Evolutionary conservation across 2,113 vertebrate genomes (phyloP), one percentile per base, ranked within the genome.

Genomic region (Oxygymnocypris stewartii): DNA sequence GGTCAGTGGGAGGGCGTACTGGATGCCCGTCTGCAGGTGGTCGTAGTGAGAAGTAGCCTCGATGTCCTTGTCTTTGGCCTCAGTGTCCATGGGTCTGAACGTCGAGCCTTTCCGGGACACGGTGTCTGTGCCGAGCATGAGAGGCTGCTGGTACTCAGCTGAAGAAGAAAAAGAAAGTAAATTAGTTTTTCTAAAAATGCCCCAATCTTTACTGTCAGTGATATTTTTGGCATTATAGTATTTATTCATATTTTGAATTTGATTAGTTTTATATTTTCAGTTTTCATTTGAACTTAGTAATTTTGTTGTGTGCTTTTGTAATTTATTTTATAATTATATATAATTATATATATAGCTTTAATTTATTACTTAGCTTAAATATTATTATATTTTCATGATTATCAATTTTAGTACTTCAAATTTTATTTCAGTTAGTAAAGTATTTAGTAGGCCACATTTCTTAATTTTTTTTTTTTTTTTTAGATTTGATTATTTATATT

Each of bases 91-190:
- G 35, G 96, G 96, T 80, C 95, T 94, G 91, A 97, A 97, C 67
- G 96, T 97, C 78, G 96, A 97, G 90, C 96, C 96, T 89, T 96
- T 96, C 79, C 96, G 91, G 3, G 94, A 93, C 37, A 96, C 96
- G 0, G 92, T 96, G 23, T 93, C 96, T 0, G 95, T 95, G 69
- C 96, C 96, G 0, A 97, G 94, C 96, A 97, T 96, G 85, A 95
- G 93, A 47, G 96, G 95, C 89, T 95, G 95, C 90, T 96, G 95
- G 90, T 96, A 97, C 92, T 97, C 96, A 95, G 89, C 79, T 92
- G 91, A 14, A 90, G n/a, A 84, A 23, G 23, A 25, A 63, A 61
- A 2, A 63, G 11, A 40, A n/a, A 18, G 9, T 5, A 44, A 76
- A 31, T 31, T 40, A 5, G 35, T 80, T 61, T 6, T 37, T n/a